Conservation (phyloP, 2,888 invertebrate genomes). For the Callinectes sapidus region DNA sequence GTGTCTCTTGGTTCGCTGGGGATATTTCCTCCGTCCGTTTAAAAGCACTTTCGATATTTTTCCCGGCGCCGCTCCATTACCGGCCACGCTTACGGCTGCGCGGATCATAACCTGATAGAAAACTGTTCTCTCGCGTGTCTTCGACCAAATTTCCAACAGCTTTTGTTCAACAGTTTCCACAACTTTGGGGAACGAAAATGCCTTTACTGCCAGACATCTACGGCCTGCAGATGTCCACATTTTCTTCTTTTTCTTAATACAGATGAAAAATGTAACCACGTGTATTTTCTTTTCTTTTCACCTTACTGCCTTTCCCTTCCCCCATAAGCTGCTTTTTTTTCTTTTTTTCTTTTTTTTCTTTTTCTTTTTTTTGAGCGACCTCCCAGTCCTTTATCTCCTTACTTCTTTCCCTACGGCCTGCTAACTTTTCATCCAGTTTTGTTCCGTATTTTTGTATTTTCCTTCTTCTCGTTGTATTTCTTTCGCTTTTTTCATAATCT, state of each 20-base stretch:
- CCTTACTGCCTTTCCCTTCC: too few relatives aligned
- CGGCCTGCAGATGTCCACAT: not conserved
- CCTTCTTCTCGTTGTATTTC: too few relatives aligned
- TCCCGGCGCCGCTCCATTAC: slow-evolving; percentile 4
- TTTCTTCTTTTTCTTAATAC: not conserved
- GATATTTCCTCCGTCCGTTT: slow-evolving; percentile 10
- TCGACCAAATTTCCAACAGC: not conserved
- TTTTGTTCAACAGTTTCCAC: slow-evolving; percentile 13
- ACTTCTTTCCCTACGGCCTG: too few relatives aligned
- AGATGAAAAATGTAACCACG: slow-evolving; percentile 16
- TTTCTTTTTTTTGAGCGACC: too few relatives aligned
- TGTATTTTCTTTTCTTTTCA: too few relatives aligned
- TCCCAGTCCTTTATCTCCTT: too few relatives aligned
- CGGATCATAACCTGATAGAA: slow-evolving; percentile 21
- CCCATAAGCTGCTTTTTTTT: too few relatives aligned
- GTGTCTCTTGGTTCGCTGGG: not conserved
- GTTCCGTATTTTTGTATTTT: too few relatives aligned
- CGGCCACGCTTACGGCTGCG: not conserved
- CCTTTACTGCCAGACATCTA: slow-evolving; percentile 1
- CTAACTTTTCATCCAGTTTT: too few relatives aligned
- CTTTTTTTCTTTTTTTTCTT: too few relatives aligned
- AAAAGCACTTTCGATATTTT: slow-evolving; percentile 16
- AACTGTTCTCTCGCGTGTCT: slow-evolving; percentile 16
- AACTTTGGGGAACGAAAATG: slow-evolving; percentile 7
- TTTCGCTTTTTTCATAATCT: too few relatives aligned